phyloP scores from a whole-genome alignment of 2,888 invertebrate genomes.

The Plutella xylostella region DNA sequence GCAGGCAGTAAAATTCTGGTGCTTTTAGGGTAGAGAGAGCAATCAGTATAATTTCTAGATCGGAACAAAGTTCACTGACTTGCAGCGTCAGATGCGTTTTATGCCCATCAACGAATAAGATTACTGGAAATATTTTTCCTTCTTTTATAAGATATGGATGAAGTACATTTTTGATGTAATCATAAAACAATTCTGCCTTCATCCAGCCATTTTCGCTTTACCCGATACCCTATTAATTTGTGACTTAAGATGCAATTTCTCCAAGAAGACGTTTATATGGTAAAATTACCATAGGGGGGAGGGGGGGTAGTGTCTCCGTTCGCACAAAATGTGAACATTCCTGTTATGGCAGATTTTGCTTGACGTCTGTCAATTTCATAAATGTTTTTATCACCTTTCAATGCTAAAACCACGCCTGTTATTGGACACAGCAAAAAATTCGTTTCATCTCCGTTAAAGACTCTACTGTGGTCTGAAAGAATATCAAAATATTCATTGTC shows the following conservation, averaged over 20 bases:
- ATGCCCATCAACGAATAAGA: background rate
- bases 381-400: constrained; percentile 21
- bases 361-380: constrained; percentile 26
- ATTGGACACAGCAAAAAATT: constrained; percentile 3
- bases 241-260: constrained; percentile 28
- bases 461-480: constrained; percentile 11
- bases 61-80: background rate
- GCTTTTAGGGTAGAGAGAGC: background rate
- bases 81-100: background rate
- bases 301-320: constrained; percentile 26
- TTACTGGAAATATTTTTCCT: background rate
- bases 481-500: constrained; percentile 11
- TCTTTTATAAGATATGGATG: constrained; percentile 16
- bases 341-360: constrained; percentile 29
- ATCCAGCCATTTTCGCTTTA: constrained; percentile 39
- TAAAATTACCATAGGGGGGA: constrained; percentile 30
- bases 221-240: constrained; percentile 35
- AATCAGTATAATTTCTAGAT: background rate
- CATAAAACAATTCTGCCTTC: constrained; percentile 34
- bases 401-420: constrained; percentile 1
- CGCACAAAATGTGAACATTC: constrained; percentile 32
- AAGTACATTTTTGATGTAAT: constrained; percentile 31
- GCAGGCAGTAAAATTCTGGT: background rate
- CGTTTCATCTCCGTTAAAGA: constrained; percentile 20
- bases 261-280: constrained; percentile 29